Evolutionary conservation across 1,140 invertebrate species (phyloP), one percentile per base, ranked within the genome.

Genomic region (Sycophila sp.): DNA sequence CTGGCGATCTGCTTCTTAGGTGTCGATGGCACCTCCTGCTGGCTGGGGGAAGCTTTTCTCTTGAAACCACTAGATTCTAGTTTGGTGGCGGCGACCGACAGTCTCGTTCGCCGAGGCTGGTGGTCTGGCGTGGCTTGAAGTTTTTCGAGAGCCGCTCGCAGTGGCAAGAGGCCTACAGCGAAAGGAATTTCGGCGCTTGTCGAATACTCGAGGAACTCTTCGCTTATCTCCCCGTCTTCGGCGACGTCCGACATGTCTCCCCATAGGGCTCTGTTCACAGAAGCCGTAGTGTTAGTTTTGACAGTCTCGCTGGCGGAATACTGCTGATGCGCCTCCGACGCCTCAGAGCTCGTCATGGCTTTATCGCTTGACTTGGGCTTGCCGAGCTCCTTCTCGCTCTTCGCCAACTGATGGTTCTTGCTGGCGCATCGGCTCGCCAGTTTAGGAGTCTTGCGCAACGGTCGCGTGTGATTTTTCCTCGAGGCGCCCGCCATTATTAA

Each of bases 111-210:
- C 4, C 86, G 74, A 5, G 87, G 86, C 13, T 87, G 87, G 74
- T 88, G 84, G 75, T 87, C 87, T 0, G 83, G 79, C 49, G 81
- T 87, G 1, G 85, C 83, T 66, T 87, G 86, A 80, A 87, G 85
- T 67, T 82, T 83, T 53, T 87, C 87, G 0, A 88, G 56, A 22
- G 86, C 86, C 19, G 85, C 85, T 38, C 85, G 78, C 5, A 87
- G 53, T 15, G 87, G 86, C 40, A 87, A 71, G 19, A 88, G 68
- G 3, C 86, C 86, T 17, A 88, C 85, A 3, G 86, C 86, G 65
- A 85, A 87, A 4, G 86, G 87, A 49, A 88, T 87, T 72, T 86
- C 81, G 11, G 84, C 83, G 17, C 78, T 83, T 42, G 78, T 65
- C 0, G 83, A 83, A 62, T 79, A 81, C n/a, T 83, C 79, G 2